Percentiles rank a stretch among this genome's conserved stretches.
Conservation (phyloP, 1,140 invertebrate genomes). For the Polypedilum vanderplanki region DNA sequence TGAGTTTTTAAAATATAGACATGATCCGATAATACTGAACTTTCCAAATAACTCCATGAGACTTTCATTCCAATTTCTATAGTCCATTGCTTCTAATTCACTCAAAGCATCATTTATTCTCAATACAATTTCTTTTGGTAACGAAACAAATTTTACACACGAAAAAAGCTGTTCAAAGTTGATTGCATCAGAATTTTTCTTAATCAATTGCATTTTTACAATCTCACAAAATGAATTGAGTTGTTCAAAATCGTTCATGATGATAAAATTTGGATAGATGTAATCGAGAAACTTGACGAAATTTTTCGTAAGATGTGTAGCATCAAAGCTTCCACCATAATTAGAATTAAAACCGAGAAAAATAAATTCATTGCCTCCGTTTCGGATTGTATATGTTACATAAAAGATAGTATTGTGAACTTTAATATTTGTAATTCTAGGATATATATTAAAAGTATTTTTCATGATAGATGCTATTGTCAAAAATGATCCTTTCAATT, state of each 20-base stretch:
- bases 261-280: constrained; percentile 22
- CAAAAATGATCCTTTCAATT: constrained; percentile 1
- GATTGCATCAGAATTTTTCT: neutral
- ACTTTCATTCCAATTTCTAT: constrained; percentile 74
- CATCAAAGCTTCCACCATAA: neutral
- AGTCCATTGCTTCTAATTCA: constrained; percentile 75
- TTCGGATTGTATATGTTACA: constrained; percentile 20
- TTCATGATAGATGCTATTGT: constrained; percentile 8
- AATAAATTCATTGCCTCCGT: neutral
- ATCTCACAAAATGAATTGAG: neutral
- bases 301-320: neutral
- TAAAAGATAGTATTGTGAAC: neutral
- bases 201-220: neutral
- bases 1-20: constrained; percentile 64
- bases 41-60: constrained; percentile 67
- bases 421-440: neutral
- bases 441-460: neutral
- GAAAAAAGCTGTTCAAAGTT: constrained; percentile 15
- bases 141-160: constrained; percentile 42
- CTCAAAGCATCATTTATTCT: constrained; percentile 71
- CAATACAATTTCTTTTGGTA: constrained; percentile 66
- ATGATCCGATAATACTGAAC: constrained; percentile 67
- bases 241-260: neutral
- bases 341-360: neutral
- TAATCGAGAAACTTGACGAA: neutral